phyloP scores from a whole-genome alignment of 2,888 invertebrate genomes.

The Leptinotarsa peninsularis region DNA sequence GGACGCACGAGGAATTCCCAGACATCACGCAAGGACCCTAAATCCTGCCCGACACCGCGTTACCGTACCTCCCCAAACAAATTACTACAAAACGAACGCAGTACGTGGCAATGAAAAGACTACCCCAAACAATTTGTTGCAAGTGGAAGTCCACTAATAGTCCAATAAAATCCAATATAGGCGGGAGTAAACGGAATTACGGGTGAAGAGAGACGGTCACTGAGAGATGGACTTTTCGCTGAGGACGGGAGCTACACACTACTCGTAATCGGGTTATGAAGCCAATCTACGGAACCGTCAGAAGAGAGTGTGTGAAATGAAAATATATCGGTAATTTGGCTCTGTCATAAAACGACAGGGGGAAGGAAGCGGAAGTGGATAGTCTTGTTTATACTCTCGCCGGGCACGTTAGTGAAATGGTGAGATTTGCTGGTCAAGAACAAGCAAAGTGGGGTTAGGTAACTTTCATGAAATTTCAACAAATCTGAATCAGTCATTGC shows the following conservation, averaged over 20 bases:
- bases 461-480: too few species aligned
- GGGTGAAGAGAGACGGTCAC: slow-evolving; percentile 34
- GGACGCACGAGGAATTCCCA: neutral
- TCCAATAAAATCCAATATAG: slow-evolving; percentile 28
- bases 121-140: slow-evolving; percentile 40
- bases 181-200: slow-evolving; percentile 38
- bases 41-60: neutral
- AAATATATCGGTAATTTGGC: slow-evolving; percentile 12
- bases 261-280: slow-evolving; percentile 17
- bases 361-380: neutral
- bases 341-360: neutral
- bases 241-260: slow-evolving; percentile 6
- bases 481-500: too few species aligned
- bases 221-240: slow-evolving; percentile 3
- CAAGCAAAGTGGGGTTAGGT: neutral
- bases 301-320: slow-evolving; percentile 8
- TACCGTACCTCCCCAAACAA: slow-evolving; percentile 6
- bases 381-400: neutral
- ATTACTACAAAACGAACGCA: slow-evolving; percentile 25
- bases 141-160: slow-evolving; percentile 41
- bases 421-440: neutral
- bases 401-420: neutral
- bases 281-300: slow-evolving; percentile 11
- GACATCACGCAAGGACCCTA: slow-evolving; percentile 10
- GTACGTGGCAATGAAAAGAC: slow-evolving; percentile 42